Conservation (phyloP, 2,797 vertebrate species). For the Anas acuta region DNA sequence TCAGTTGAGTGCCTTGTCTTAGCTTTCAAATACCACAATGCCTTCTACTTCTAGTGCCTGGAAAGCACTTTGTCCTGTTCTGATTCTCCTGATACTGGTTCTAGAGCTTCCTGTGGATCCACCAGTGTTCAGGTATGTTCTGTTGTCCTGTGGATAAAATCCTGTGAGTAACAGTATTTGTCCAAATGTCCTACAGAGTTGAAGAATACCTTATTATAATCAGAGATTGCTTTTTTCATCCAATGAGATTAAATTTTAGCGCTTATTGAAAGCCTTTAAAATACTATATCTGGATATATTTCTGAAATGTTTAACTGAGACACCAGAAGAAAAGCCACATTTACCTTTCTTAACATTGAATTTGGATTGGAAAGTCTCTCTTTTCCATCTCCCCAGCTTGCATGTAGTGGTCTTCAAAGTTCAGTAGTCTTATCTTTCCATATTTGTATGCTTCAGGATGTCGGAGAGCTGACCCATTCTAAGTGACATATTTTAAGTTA, state of each 20-base stretch:
- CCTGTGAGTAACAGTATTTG: background rate
- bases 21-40: background rate
- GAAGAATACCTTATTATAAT: background rate
- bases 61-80: background rate
- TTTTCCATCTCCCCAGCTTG: background rate
- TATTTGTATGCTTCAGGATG: background rate
- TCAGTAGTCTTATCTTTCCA: background rate
- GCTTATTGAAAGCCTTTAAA: background rate
- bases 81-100: background rate
- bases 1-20: accelerated
- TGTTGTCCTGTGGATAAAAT: background rate
- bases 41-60: background rate
- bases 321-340: background rate
- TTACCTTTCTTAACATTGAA: background rate
- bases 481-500: background rate
- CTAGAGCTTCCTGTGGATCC: accelerated
- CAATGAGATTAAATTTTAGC: background rate
- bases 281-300: background rate
- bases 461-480: background rate
- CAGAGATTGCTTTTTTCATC: background rate
- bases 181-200: background rate
- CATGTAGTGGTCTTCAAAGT: accelerated
- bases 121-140: background rate
- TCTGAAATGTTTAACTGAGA: background rate
- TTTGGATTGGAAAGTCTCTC: background rate